Base-by-base conservation (phyloP, 1,140 invertebrate genomes). In the Bombyx mandarina region DNA sequence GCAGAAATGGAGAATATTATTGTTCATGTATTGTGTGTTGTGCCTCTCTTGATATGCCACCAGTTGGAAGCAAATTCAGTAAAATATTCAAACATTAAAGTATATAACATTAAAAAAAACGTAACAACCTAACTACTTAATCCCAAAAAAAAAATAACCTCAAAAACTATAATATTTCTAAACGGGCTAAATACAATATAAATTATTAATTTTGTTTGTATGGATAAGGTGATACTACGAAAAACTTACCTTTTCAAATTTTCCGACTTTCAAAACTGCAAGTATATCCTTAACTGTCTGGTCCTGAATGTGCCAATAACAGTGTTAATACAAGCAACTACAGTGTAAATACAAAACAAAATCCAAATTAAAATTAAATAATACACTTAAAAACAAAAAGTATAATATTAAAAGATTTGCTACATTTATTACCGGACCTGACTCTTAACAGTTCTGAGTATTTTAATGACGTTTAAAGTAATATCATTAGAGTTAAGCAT, bases 261-360 rank as follows among this genome's bases (percentile, higher is more conserved):
- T 89, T 86, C 91, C 90, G 89, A 92, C 88, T 90, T 90, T 91
- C 88, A 92, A 89, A 67, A 92, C 90, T 64, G 90, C 91, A 85
- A 90, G 86, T 72, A 91, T 82, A 88, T 92, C 90, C 85, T 91
- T 90, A 80, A 71, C 66, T 81, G 91, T 89, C 69, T 90, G 88
- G 76, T 91, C 90, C 91, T 92, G 88, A 88, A 87, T 74, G 88
- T 77, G 88, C 88, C 89, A 81, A 89, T 77, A 86, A 88, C 69
- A 79, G 65, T 69, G 70, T 73, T 83, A 81, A 85, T 77, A 74
- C 54, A 85, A 84, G 75, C 79, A 62, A 65, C 73, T 77, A 54
- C 7, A 22, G 7, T 22, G 18, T 45, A 22, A 54, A 44, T n/a
- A 54, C 53, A 54, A n/a, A 18, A 46, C 12, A n/a, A 49, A 18